Conservation (phyloP, 2,888 invertebrate species). For the Sminthurides aquaticus region DNA sequence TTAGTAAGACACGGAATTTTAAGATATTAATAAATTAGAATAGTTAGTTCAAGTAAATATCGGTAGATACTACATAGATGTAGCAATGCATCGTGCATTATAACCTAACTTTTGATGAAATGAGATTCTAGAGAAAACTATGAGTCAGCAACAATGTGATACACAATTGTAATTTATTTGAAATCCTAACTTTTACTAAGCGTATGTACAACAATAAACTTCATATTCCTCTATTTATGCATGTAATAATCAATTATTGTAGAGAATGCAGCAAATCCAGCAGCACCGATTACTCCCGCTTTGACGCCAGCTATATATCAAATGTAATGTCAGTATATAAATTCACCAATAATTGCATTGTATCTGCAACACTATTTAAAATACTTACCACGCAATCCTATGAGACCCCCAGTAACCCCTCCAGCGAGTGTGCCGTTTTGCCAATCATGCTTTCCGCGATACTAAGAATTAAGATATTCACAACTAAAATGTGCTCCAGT, state of each 20-base stretch:
- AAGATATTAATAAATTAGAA: too few species aligned
- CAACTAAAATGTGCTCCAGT: neutral
- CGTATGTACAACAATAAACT: too few species aligned
- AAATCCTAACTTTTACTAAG: too few species aligned
- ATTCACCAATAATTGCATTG: neutral
- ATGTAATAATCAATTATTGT: conserved; percentile 95
- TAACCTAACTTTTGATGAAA: too few species aligned
- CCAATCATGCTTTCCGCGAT: conserved; percentile 91
- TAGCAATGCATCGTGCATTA: too few species aligned
- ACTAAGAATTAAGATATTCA: conserved; percentile 46
- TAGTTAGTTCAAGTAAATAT: too few species aligned
- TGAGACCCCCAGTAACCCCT: conserved; percentile 84
- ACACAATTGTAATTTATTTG: too few species aligned
- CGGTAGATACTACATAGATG: too few species aligned
- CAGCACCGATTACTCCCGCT: conserved; percentile 87
- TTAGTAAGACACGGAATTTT: too few species aligned
- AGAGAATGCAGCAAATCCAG: conserved; percentile 96
- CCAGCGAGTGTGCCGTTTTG: conserved; percentile 94
- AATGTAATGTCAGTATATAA: neutral
- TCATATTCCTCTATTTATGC: conserved; percentile 46
- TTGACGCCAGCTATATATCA: conserved; percentile 72
- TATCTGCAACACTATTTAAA: too few species aligned
- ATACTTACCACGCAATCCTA: conserved; percentile 66
- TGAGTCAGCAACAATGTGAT: too few species aligned
- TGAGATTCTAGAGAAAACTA: too few species aligned